Base-by-base conservation (phyloP, 2,888 invertebrate species). In the Ectemnius continuus region DNA sequence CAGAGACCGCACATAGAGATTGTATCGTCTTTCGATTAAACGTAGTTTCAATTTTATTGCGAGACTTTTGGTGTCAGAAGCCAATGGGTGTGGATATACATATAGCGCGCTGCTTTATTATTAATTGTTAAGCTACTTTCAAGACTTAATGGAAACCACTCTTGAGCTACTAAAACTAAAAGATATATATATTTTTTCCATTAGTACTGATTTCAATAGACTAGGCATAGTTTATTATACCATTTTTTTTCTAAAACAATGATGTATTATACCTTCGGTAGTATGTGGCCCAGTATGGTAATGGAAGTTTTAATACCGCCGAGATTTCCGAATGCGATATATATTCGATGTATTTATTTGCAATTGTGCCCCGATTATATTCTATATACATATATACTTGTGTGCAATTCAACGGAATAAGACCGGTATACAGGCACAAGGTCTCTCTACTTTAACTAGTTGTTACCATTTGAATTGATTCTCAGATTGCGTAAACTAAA, bases 1-100 rank as follows among this genome's bases (percentile, higher is more conserved):
- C 84, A 92, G 0, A 92, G 94, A 70, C 94, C 95, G 0, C 92
- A 94, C 45, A 89, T 91, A 4, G 87, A 83, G 75, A 76, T 91
- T 20, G 75, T 91, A 60, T 89, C 90, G 1, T 89, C 91, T 3
- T 90, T 89, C 74, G 87, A 86, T 46, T 45, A 81, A 65, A 83
- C 79, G 76, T 84, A 83, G 81, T 76, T 60, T 28, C 47, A 26
- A 45, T 26, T 14, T 18, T 61, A 16, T 63, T 20, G 47, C 58
- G 48, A 20, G 48, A 74, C 68, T 73, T 68, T 69, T 23, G 61
- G 67, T 67, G 61, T 63, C 62, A 64, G 11, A 26, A 28, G 45
- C 52, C 60, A 45, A 45, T 52, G 56, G n/a, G 61, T 64, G 67
- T 71, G 48, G 67, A 58, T 73, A 26, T 72, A 65, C 52, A 56